Evolutionary conservation across 2,113 vertebrate species (phyloP).

Genomic region (Anarrhichthys ocellatus): DNA sequence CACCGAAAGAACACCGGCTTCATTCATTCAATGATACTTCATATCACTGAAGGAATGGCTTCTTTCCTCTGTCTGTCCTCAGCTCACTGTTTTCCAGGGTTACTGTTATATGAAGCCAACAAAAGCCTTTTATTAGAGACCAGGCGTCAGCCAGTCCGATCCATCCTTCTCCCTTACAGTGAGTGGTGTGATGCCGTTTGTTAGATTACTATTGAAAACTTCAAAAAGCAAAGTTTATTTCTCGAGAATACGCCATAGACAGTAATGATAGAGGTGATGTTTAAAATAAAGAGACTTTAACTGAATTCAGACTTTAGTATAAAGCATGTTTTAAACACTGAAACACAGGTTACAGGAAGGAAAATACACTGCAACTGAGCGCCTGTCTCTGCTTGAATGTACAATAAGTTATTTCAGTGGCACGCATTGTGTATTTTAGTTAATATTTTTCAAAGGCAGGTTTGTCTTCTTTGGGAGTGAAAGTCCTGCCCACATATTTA

Average conservation of each 20-base stretch:
- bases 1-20: neutral
- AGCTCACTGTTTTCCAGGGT: neutral
- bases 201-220: neutral
- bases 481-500: neutral
- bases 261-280: neutral
- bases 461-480: neutral
- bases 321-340: neutral
- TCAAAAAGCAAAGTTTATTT: neutral
- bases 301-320: too few relatives aligned
- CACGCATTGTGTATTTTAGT: neutral
- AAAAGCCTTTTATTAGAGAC: neutral
- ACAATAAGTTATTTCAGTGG: neutral
- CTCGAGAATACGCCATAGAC: neutral
- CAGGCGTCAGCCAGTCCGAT: neutral
- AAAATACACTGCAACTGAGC: neutral
- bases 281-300: neutral
- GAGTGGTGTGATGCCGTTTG: neutral
- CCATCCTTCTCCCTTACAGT: too few relatives aligned
- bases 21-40: conserved; percentile 6
- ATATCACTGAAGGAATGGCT: neutral
- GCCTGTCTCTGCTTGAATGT: neutral
- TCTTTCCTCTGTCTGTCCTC: neutral
- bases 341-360: neutral
- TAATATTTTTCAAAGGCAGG: neutral
- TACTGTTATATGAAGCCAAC: neutral